Evolutionary conservation across 2,888 invertebrate species (phyloP), one percentile per base, ranked within the genome.

Genomic region (Smittia aterrima): DNA sequence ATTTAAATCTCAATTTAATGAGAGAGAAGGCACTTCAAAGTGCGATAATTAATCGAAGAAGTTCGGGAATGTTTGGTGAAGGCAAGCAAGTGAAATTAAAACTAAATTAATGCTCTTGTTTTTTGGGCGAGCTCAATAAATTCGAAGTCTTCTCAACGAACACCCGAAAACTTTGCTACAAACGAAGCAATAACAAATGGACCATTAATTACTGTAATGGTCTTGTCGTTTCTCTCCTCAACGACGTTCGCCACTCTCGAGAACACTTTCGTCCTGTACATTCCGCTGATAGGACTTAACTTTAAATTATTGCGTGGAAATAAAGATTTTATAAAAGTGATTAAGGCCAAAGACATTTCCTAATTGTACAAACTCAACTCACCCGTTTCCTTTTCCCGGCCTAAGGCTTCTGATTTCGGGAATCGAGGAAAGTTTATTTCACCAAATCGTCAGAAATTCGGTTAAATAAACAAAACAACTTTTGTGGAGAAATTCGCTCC

Each of bases 171-270:
- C 20, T 40, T n/a, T 16, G 6, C 20, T 66, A 6, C 11, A 64
- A 25, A 27, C 24, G 16, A 66, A 66, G 32, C 68, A 53, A 70
- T 24, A 72, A 62, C 72, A 72, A 72, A 72, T 72, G 72, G 72
- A n/a, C 62, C 72, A 72, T 72, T 72, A 72, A 72, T 72, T 72
- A 72, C 58, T 13, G 54, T 72, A 72, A 72, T 72, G 72, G 72
- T 38, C 24, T 38, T 58, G 62, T 38, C 62, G n/a, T 72, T 72
- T 38, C 38, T 38, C 18, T 20, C 1, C 47, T 41, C 40, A 4
- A 22, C 58, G 58, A 58, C 7, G 13, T 18, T 47, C n/a, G n/a
- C n/a, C n/a, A n/a, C n/a, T n/a, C n/a, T n/a, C n/a, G n/a, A n/a
- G n/a, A n/a, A 47, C 4, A 47, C 16, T 38, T 64, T 27, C 18